A percentile compares a stretch with the other conserved stretches of the same genome.
These are phyloP conservation scores for Drosophila trapezifrons DNA, from an alignment of 1,140 invertebrate species.

Conservation along the genomic window DNA sequence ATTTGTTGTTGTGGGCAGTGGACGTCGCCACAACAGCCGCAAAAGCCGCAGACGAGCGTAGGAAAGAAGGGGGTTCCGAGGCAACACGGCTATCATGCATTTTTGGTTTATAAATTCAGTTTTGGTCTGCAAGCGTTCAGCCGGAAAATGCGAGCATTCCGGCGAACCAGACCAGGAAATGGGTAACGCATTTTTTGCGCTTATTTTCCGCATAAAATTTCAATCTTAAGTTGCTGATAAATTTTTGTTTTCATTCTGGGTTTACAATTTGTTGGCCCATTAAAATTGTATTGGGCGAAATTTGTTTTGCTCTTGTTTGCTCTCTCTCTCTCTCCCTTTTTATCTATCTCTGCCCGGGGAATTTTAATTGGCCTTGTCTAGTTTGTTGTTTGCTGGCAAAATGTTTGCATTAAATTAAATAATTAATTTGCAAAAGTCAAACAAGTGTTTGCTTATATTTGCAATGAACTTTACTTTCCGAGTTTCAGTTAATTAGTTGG, in stretches of 20 bases:
- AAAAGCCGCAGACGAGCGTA: constrained; percentile 61
- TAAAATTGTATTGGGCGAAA: constrained; percentile 37
- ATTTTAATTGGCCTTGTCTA: constrained; percentile 70
- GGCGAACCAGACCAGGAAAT: constrained; percentile 24
- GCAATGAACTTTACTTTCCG: constrained; percentile 44
- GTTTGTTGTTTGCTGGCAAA: constrained; percentile 50
- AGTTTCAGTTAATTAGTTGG: constrained; percentile 46
- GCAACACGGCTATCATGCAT: constrained; percentile 51
- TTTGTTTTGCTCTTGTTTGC: constrained; percentile 23
- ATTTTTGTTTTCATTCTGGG: constrained; percentile 22
- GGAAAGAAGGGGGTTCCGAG: not conserved
- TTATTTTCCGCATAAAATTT: constrained; percentile 28
- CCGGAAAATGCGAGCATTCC: constrained; percentile 61
- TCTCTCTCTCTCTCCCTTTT: not conserved
- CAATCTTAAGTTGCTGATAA: constrained; percentile 31
- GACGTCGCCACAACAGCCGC: constrained; percentile 44
- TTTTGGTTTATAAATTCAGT: constrained; percentile 74
- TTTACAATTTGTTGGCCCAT: constrained; percentile 37
- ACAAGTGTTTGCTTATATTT: constrained; percentile 50
- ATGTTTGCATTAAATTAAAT: constrained; percentile 66
- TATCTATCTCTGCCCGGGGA: not conserved
- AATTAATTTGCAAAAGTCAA: constrained; percentile 58
- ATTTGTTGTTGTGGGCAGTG: constrained; percentile 25
- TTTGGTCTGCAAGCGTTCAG: constrained; percentile 68
- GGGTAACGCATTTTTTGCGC: constrained; percentile 39